phyloP scores from a whole-genome alignment of 2,797 vertebrate genomes.

The Melanotaenia parkinsoni region DNA sequence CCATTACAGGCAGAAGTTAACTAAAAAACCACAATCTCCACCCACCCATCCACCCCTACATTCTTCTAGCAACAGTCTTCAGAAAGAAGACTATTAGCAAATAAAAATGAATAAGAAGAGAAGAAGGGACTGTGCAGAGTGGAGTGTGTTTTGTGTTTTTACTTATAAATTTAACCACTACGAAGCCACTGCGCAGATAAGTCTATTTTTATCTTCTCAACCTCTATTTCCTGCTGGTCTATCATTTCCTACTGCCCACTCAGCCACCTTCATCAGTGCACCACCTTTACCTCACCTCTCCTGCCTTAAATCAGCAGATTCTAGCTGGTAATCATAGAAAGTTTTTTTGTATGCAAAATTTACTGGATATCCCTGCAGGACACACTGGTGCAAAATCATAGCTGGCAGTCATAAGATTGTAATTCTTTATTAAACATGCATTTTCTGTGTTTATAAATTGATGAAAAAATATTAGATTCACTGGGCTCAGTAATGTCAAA shows the following conservation, averaged over 20 bases:
- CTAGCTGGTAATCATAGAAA: too few relatives aligned
- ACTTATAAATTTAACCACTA: not conserved
- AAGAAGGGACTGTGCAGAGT: slow-evolving; percentile 36
- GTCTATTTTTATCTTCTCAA: too few relatives aligned
- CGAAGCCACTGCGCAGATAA: not conserved
- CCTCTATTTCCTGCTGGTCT: not conserved
- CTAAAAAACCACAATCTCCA: slow-evolving; percentile 57
- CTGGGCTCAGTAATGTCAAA: too few relatives aligned
- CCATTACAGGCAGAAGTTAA: slow-evolving; percentile 68
- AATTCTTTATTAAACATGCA: too few relatives aligned
- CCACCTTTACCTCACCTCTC: not conserved
- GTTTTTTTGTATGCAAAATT: too few relatives aligned
- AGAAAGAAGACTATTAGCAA: slow-evolving; percentile 67
- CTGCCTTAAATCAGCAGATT: too few relatives aligned
- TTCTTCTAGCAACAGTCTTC: slow-evolving; percentile 51
- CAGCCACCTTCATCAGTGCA: too few relatives aligned
- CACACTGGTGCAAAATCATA: too few relatives aligned
- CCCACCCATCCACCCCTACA: slow-evolving; percentile 40
- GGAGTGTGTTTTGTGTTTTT: slow-evolving; percentile 30
- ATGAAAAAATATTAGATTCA: too few relatives aligned
- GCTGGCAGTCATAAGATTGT: too few relatives aligned
- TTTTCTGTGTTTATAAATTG: too few relatives aligned
- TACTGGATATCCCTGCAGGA: too few relatives aligned
- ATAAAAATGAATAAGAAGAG: slow-evolving; percentile 65
- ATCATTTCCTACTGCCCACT: not conserved